These are phyloP conservation scores for Mystacides longicornis DNA, from an alignment of 2,888 invertebrate species.

Conservation along the genomic window DNA sequence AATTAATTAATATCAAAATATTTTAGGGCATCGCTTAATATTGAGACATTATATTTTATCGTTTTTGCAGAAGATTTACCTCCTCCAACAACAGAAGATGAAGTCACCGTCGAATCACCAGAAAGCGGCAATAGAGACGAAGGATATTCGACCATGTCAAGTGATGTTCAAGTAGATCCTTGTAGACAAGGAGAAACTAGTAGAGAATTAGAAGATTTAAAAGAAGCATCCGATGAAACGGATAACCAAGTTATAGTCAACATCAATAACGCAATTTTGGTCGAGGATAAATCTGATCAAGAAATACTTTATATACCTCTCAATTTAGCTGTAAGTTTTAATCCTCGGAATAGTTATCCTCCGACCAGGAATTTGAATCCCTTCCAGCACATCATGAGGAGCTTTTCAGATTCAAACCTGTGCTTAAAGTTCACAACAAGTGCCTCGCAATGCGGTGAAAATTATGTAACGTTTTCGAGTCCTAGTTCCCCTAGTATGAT, in stretches of 20 bases:
- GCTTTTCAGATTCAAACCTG: constrained; percentile 67
- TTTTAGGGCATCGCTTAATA: background rate
- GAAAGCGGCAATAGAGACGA: constrained; percentile 73
- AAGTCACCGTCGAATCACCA: constrained; percentile 65
- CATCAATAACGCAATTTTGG: constrained; percentile 47
- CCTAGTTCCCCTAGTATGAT: constrained; percentile 56
- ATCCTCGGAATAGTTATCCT: constrained; percentile 64
- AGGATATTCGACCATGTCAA: constrained; percentile 79
- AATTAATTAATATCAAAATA: background rate
- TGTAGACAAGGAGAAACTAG: constrained; percentile 50
- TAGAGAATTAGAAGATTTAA: constrained; percentile 60
- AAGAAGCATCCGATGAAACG: constrained; percentile 67
- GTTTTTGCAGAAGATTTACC: constrained; percentile 36
- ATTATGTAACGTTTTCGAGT: constrained; percentile 45
- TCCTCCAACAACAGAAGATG: constrained; percentile 47
- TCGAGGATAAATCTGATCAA: constrained; percentile 53
- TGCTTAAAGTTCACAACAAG: constrained; percentile 62
- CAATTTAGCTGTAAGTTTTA: constrained; percentile 53
- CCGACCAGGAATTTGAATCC: constrained; percentile 61
- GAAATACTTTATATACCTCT: constrained; percentile 63
- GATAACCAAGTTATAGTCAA: constrained; percentile 53
- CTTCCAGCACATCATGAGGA: constrained; percentile 66
- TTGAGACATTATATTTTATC: background rate
- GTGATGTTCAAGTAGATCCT: constrained; percentile 69
- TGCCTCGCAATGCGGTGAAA: constrained; percentile 41